A percentile compares a stretch with the other conserved stretches of the same genome.
Conservation (phyloP, 2,797 vertebrate species). For the Epinephelus malabaricus region DNA sequence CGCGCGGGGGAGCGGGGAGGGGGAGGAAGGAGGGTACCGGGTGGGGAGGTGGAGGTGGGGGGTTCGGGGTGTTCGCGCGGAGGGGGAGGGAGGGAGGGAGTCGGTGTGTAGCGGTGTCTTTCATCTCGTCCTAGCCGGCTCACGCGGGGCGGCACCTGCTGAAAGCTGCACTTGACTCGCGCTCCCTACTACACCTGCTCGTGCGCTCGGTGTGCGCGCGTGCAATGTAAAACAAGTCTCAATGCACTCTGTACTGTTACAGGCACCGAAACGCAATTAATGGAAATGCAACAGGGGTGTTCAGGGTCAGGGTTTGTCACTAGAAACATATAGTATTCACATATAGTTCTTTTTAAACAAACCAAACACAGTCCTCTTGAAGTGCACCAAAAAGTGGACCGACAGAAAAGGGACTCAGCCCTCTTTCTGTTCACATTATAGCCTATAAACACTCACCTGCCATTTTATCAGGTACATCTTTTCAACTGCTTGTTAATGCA, state of each 20-base stretch:
- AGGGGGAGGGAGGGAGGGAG: conserved; percentile 29
- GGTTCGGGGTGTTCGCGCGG: conserved; percentile 10
- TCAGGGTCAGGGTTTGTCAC: not conserved
- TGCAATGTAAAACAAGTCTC: conserved; percentile 22
- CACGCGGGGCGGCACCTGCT: conserved; percentile 83
- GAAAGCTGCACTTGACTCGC: conserved; percentile 79
- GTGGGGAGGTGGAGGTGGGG: not conserved
- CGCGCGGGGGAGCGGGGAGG: conserved; percentile 61
- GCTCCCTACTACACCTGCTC: conserved; percentile 66
- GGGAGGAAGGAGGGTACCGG: not conserved
- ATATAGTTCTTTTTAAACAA: no score
- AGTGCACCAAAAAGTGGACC: no score
- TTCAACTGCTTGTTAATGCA: no score
- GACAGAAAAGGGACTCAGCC: no score
- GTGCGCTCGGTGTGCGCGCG: conserved; percentile 3
- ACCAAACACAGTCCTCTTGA: no score
- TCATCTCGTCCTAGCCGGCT: conserved; percentile 81
- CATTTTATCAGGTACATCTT: no score
- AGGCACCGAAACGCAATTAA: not conserved
- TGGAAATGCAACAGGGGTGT: not conserved
- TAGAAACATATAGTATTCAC: no score
- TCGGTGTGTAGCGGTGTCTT: conserved; percentile 70
- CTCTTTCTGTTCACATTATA: no score
- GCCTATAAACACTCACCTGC: no score
- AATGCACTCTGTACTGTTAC: conserved; percentile 34